These are phyloP conservation scores for Bolinopsis microptera DNA, from an alignment of 37 sponge, comb jelly and placozoan species.

Conservation along the genomic window DNA sequence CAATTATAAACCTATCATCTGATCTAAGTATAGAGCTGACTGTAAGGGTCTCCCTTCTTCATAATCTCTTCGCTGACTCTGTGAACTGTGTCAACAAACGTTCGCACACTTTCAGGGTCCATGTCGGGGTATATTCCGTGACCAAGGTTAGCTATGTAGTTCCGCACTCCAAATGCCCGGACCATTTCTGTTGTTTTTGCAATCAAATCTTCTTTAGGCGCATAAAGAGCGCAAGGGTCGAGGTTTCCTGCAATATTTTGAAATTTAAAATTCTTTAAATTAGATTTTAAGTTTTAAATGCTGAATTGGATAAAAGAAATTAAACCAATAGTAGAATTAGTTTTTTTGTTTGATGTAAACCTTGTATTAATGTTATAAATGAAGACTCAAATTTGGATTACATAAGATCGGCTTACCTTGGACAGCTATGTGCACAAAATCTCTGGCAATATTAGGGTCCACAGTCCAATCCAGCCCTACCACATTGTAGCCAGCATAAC, in stretches of 20 bases:
- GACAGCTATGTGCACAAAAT: slow-evolving; percentile 52
- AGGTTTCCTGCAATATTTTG: neutral
- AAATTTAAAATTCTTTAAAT: neutral
- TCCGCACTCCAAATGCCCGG: slow-evolving; percentile 75
- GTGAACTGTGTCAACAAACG: slow-evolving; percentile 85
- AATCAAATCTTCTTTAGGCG: slow-evolving; percentile 69
- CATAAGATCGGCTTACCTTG: slow-evolving; percentile 32
- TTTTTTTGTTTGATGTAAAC: no score
- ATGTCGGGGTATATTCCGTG: slow-evolving; percentile 97
- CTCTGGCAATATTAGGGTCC: slow-evolving; percentile 78
- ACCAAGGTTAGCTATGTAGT: slow-evolving; percentile 96
- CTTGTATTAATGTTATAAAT: no score
- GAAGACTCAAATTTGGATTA: neutral
- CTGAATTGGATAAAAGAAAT: no score
- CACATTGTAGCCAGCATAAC: slow-evolving; percentile 79
- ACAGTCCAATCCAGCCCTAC: slow-evolving; percentile 96
- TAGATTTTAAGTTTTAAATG: no score
- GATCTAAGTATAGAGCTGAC: slow-evolving; percentile 51
- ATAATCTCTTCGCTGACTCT: slow-evolving; percentile 66
- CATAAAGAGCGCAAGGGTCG: slow-evolving; percentile 35
- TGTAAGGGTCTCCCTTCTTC: neutral
- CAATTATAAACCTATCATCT: no score
- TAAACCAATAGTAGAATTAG: no score
- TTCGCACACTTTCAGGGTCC: slow-evolving; percentile 79
- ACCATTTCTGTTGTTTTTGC: slow-evolving; percentile 73